These are phyloP conservation scores for Hydrozoanthus tunicans DNA, from an alignment of 64 coral and sea anemone species.

Conservation along the genomic window DNA sequence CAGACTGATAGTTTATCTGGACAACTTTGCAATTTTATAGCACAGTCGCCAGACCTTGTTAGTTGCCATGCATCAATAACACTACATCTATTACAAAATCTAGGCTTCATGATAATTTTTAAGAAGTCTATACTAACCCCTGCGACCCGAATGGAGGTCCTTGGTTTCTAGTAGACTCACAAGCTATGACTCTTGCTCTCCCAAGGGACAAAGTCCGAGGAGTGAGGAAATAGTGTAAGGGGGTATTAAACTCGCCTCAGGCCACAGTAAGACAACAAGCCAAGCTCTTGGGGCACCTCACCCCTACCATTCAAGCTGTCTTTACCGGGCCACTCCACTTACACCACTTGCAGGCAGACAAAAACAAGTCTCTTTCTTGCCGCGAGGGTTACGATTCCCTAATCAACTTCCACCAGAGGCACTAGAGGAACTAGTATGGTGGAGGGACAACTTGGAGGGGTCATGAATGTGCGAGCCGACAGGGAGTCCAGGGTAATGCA, in stretches of 20 bases:
- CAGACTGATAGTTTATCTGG: constrained; percentile 36
- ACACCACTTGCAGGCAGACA: constrained; percentile 50
- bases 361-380: constrained; percentile 41
- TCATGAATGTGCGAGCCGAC: constrained; percentile 46
- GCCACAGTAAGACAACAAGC: constrained; percentile 54
- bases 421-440: constrained; percentile 65
- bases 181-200: constrained; percentile 37
- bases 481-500: constrained; percentile 22
- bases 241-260: constrained; percentile 10
- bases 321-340: constrained; percentile 71
- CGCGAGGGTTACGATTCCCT: constrained; percentile 44
- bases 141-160: constrained; percentile 54
- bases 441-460: constrained; percentile 72
- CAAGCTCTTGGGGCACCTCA: constrained; percentile 64
- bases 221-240: constrained; percentile 51
- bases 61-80: constrained; percentile 41
- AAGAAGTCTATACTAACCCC: constrained; percentile 42
- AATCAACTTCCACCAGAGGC: constrained; percentile 47
- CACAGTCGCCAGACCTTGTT: constrained; percentile 6
- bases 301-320: constrained; percentile 74
- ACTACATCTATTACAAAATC: constrained; percentile 36
- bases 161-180: constrained; percentile 55
- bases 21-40: constrained; percentile 17
- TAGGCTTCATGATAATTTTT: constrained; percentile 60
- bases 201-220: constrained; percentile 58